Evolutionary conservation across 2,797 vertebrate genomes (phyloP).

Genomic region (Hemitrygon akajei): DNA sequence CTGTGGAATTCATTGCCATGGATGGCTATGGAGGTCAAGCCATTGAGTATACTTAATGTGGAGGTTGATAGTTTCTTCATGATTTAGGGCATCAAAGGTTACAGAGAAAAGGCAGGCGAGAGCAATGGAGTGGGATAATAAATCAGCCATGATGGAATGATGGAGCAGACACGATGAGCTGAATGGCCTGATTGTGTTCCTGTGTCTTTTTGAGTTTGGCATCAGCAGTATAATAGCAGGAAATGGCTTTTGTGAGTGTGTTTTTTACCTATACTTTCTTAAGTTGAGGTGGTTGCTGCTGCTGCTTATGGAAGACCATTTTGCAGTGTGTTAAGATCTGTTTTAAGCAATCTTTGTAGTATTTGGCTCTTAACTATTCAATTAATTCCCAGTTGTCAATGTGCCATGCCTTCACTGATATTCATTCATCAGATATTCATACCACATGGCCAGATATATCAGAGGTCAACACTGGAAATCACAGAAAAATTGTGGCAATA

Average conservation of each 20-base stretch:
- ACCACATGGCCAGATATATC: not conserved
- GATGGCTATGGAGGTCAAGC: too few species aligned
- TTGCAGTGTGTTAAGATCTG: not conserved
- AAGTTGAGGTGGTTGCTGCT: not conserved
- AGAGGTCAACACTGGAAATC: not conserved
- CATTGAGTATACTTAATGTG: too few species aligned
- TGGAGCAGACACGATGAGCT: too few species aligned
- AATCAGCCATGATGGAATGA: too few species aligned
- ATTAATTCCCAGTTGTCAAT: constrained; percentile 15
- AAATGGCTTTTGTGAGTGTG: not conserved
- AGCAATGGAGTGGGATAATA: too few species aligned
- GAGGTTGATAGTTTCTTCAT: too few species aligned
- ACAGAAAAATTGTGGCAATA: not conserved
- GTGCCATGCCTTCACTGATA: not conserved
- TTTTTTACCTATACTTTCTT: not conserved
- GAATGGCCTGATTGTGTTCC: too few species aligned
- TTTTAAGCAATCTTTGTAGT: not conserved
- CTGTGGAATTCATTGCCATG: too few species aligned
- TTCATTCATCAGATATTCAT: not conserved
- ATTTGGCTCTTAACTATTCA: not conserved
- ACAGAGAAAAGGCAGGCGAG: too few species aligned
- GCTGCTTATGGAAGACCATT: not conserved
- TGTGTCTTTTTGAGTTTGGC: not conserved
- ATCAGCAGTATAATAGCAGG: not conserved
- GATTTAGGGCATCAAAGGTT: too few species aligned